Evolutionary conservation across 2,113 vertebrate genomes (phyloP).

Genomic region (Megalops atlanticus): DNA sequence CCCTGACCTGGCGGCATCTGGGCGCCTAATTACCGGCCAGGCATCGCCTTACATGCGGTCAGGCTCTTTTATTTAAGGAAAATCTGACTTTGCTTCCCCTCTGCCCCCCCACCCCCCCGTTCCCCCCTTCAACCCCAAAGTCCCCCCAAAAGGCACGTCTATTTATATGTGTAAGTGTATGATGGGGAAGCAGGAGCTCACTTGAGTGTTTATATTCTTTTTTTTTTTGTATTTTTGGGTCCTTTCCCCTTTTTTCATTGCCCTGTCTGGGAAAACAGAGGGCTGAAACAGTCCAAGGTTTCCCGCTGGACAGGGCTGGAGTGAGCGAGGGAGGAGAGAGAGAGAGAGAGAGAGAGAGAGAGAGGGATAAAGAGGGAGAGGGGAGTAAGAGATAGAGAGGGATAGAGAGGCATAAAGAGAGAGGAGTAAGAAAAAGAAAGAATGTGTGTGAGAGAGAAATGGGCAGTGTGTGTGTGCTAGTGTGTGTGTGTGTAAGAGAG

Average conservation of each 20-base stretch:
- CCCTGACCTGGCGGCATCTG: constrained; percentile 32
- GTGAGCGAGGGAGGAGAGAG: not conserved
- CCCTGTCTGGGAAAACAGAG: constrained; percentile 3
- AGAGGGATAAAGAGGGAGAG: not conserved
- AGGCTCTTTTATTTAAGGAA: constrained; percentile 36
- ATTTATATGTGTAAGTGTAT: constrained; percentile 10
- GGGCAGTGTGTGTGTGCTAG: no score
- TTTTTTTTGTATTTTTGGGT: constrained; percentile 17
- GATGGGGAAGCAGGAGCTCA: not conserved
- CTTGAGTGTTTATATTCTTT: not conserved
- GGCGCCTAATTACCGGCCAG: constrained; percentile 5
- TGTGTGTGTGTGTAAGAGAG: no score
- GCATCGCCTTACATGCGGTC: constrained; percentile 22
- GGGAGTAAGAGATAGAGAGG: constrained; percentile 34
- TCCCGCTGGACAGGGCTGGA: not conserved
- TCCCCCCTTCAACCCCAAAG: not conserved
- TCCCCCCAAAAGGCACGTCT: not conserved
- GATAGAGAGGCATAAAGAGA: no score
- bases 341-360: not conserved
- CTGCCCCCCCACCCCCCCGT: not conserved
- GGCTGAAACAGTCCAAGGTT: not conserved
- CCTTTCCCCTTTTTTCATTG: constrained; percentile 1
- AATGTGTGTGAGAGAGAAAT: no score
- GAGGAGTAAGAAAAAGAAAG: no score
- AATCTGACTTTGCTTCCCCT: constrained; percentile 32